Conservation (phyloP, 2,888 invertebrate species). For the Nasonovia ribisnigri region DNA sequence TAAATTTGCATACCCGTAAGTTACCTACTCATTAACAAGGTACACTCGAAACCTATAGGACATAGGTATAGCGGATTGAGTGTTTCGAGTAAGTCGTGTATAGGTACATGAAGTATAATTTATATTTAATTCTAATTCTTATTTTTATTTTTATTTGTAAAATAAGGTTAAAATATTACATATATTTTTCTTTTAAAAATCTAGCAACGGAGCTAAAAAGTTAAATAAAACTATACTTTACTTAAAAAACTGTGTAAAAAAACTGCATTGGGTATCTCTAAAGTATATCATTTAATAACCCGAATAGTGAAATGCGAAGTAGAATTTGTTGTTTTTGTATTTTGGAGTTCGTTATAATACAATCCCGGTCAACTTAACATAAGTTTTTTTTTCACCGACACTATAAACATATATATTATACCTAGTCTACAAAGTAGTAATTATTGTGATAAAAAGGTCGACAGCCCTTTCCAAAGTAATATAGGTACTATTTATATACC, state of each 20-base stretch:
- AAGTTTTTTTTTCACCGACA: background rate
- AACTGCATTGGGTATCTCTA: background rate
- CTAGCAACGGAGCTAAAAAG: background rate
- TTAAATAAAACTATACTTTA: background rate
- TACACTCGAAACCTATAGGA: background rate
- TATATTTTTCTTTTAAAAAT: background rate
- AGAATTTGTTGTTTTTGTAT: background rate
- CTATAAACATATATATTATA: background rate
- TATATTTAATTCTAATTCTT: background rate
- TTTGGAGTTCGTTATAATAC: background rate
- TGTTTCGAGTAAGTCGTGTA: background rate
- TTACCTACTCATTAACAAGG: background rate
- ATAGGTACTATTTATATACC: constrained; percentile 8
- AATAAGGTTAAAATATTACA: background rate
- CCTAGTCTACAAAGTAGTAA: constrained; percentile 21
- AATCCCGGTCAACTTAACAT: background rate
- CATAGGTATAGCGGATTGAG: too few species aligned
- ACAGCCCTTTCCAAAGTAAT: constrained; percentile 19
- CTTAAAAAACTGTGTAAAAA: background rate
- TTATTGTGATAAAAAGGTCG: constrained; percentile 48
- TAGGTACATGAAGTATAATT: background rate
- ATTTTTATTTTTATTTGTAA: background rate
- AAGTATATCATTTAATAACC: background rate
- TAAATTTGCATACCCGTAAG: background rate
- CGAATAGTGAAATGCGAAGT: background rate